A percentile compares a stretch with the other conserved stretches of the same genome.
phyloP scores from a whole-genome alignment of 2,888 invertebrate species.

The Steinernema carpocapsae region DNA sequence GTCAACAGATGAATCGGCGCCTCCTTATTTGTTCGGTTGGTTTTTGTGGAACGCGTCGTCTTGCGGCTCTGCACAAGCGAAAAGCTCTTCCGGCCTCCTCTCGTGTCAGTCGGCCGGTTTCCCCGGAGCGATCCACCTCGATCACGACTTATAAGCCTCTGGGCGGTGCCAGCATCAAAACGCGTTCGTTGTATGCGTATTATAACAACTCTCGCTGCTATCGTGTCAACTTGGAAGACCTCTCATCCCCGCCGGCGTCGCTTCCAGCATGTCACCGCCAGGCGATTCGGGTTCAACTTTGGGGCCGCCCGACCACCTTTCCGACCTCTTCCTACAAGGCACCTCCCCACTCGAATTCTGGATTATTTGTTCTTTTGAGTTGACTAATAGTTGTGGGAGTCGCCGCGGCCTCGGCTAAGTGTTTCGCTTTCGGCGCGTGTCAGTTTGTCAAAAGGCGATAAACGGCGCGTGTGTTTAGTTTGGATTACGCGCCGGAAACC shows the following conservation, averaged over 20 bases:
- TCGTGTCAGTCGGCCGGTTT: background rate
- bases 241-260: background rate
- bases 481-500: constrained; percentile 4
- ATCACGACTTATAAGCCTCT: constrained; percentile 24
- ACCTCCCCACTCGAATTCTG: background rate
- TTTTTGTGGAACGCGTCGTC: background rate
- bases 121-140: constrained; percentile 14
- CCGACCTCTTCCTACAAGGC: too few relatives aligned
- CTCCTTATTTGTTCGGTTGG: background rate
- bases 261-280: too few relatives aligned
- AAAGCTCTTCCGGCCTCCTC: too few relatives aligned
- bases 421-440: constrained; percentile 11
- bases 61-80: background rate
- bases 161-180: constrained; percentile 10
- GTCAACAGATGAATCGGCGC: background rate
- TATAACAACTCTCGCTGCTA: background rate
- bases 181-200: background rate
- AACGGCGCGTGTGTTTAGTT: constrained; percentile 7
- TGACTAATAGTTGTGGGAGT: background rate
- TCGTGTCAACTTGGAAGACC: constrained; percentile 14
- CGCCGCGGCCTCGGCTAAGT: background rate
- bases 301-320: too few relatives aligned
- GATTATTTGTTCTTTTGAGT: background rate
- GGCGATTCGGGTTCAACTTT: too few relatives aligned
- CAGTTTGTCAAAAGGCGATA: background rate